These are phyloP conservation scores for Anguilla rostrata DNA, from an alignment of 2,113 vertebrate species.

Conservation along the genomic window DNA sequence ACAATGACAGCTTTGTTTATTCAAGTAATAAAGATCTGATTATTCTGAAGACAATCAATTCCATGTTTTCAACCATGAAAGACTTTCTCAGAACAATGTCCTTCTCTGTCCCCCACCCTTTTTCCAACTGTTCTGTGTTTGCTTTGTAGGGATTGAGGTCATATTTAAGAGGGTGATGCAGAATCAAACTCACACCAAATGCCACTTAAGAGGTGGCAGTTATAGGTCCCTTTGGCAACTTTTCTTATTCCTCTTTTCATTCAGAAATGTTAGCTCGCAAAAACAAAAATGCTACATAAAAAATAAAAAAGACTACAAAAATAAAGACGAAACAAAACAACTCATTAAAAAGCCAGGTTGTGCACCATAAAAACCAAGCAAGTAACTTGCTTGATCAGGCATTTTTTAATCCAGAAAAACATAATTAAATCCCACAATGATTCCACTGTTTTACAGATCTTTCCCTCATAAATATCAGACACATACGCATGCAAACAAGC, in stretches of 20 bases:
- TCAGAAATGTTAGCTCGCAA: neutral
- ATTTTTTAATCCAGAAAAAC: neutral
- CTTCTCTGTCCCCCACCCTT: neutral
- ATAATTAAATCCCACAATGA: conserved; percentile 3
- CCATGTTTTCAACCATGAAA: conserved; percentile 37
- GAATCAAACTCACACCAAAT: conserved; percentile 7
- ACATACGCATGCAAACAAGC: neutral
- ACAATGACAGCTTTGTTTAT: conserved; percentile 51
- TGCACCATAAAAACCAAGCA: neutral
- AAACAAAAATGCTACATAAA: neutral
- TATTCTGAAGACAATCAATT: conserved; percentile 20
- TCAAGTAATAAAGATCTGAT: conserved; percentile 44
- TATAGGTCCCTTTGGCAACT: neutral
- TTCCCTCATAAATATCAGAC: neutral
- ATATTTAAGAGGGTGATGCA: conserved; percentile 1
- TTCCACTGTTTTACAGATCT: neutral
- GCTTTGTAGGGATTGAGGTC: conserved; percentile 1
- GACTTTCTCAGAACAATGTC: conserved; percentile 5
- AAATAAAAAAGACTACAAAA: neutral
- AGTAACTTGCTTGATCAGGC: neutral
- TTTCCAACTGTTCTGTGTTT: neutral
- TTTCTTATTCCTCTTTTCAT: neutral
- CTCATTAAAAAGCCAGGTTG: conserved; percentile 1
- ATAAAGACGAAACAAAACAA: neutral
- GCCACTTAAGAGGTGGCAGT: neutral